Evolutionary conservation across 2,888 invertebrate genomes (phyloP).

Genomic region (Agrotis exclamationis): DNA sequence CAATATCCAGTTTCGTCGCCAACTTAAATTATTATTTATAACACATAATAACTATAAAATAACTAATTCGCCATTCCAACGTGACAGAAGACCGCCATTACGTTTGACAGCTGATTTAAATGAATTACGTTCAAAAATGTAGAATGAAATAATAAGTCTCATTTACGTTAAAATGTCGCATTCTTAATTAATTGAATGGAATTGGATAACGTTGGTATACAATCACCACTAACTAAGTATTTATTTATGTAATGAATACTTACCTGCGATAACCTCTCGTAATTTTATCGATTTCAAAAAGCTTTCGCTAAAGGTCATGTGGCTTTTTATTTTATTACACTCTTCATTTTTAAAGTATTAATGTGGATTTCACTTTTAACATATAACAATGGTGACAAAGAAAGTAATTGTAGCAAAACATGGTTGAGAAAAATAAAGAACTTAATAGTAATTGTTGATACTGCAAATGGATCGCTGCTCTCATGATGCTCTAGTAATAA

Average conservation of each 20-base stretch:
- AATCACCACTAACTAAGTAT: background rate
- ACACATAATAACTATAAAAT: slow-evolving; percentile 35
- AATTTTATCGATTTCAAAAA: slow-evolving; percentile 1
- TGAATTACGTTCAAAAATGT: slow-evolving; percentile 30
- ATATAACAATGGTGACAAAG: background rate
- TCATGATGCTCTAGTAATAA: slow-evolving; percentile 5
- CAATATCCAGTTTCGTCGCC: slow-evolving; percentile 7
- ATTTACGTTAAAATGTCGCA: slow-evolving; percentile 12
- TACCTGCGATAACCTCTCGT: background rate
- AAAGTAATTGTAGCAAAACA: background rate
- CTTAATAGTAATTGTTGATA: too few species aligned
- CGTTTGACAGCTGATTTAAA: slow-evolving; percentile 48
- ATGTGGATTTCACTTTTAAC: slow-evolving; percentile 7
- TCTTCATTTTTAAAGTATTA: background rate
- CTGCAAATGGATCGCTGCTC: background rate
- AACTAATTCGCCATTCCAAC: slow-evolving; percentile 16
- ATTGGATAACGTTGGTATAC: background rate
- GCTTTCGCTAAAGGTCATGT: background rate
- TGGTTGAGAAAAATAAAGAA: background rate
- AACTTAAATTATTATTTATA: slow-evolving; percentile 29
- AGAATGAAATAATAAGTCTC: slow-evolving; percentile 15
- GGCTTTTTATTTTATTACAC: too few species aligned
- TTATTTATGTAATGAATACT: slow-evolving; percentile 20
- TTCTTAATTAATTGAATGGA: slow-evolving; percentile 2
- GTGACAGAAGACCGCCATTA: slow-evolving; percentile 35